Base-by-base conservation (phyloP, 1,140 invertebrate species). In the Bombus difficillimus region DNA sequence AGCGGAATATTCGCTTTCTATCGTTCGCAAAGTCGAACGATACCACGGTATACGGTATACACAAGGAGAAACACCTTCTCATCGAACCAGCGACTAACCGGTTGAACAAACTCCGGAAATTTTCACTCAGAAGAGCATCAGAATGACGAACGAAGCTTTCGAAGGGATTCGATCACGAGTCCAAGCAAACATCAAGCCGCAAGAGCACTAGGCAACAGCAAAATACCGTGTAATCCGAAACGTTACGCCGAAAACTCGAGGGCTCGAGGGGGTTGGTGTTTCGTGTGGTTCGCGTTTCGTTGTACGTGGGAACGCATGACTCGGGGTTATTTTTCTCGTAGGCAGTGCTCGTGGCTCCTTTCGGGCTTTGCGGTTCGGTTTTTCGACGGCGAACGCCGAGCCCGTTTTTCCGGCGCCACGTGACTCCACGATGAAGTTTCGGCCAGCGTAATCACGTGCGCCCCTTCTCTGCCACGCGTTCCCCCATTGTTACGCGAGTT, bases 391-490 rank as follows among this genome's bases (percentile, higher is more conserved):
- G 37, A 18, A 92, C 91, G 86, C 91, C 86, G 86, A 90, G 93
- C 89, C 93, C 90, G 94, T 93, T 94, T 94, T 78, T 88, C 66
- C 80, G 86, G 79, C 89, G 93, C 85, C 94, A 94, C 94, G 94
- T 93, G 93, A 92, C 93, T 88, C 32, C 66, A 59, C 81, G 78
- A 89, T 71, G 71, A 62, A 62, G 85, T 57, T 94, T 94, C 93
- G 92, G 83, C 88, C 89, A 91, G 86, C 92, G 89, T 94, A 94
- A 95, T 94, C 93, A 93, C 92, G 90, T 88, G 73, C 87, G 74
- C 84, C 78, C 88, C 78, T 75, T 43, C 28, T 66, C 32, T 34
- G 78, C 53, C 83, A 87, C 90, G 78, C 87, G 76, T 72, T 25
- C n/a, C 43, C 69, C 86, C 84, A 92, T 93, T 93, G 92, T 93